These are phyloP conservation scores for Pelvicachromis taeniatus DNA, from an alignment of 2,113 vertebrate species.

Conservation along the genomic window DNA sequence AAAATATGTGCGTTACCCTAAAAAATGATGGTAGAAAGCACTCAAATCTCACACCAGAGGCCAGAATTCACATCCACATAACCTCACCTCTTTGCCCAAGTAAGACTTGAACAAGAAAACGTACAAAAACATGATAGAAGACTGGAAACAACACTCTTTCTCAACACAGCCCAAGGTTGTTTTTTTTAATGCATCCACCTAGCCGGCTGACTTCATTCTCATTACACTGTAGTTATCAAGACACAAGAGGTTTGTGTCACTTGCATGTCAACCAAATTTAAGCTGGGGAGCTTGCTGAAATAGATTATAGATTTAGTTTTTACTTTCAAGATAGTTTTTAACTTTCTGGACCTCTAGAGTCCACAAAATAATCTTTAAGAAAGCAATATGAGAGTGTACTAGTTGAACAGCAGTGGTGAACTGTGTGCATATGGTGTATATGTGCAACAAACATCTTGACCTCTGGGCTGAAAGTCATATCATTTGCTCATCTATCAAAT, in stretches of 20 bases:
- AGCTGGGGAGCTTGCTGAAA: background rate
- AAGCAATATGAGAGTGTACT: background rate
- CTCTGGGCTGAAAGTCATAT: conserved; percentile 10
- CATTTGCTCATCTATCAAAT: conserved; percentile 13
- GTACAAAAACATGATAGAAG: background rate
- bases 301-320: background rate
- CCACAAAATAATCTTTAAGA: background rate
- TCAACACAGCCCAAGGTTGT: background rate
- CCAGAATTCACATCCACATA: background rate
- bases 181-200: background rate
- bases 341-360: background rate
- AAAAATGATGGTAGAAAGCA: background rate
- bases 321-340: background rate
- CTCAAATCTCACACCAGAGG: background rate
- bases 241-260: background rate
- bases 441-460: background rate
- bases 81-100: background rate
- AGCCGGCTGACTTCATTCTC: background rate
- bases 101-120: background rate
- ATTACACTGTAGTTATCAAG: background rate
- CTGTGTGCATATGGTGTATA: background rate
- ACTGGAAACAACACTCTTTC: background rate
- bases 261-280: background rate
- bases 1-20: background rate
- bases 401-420: background rate